phyloP scores from a whole-genome alignment of 2,797 vertebrate genomes.

The Myioborus miniatus region DNA sequence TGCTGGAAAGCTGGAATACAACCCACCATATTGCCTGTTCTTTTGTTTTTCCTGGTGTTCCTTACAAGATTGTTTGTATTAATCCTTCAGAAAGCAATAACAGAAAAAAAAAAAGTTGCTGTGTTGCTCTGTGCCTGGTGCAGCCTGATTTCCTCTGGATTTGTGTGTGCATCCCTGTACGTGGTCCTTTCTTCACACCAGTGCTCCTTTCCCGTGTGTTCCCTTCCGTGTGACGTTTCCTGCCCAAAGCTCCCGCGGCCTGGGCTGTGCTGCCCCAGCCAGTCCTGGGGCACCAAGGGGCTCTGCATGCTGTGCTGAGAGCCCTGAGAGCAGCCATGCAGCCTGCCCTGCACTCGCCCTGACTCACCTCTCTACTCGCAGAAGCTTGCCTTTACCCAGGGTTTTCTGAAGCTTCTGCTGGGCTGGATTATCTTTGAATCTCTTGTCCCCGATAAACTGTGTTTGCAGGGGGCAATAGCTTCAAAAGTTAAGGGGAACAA shows the following conservation, averaged over 20 bases:
- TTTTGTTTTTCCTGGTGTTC: background rate
- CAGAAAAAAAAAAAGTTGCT: background rate
- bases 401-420: background rate
- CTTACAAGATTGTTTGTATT: background rate
- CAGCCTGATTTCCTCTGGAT: background rate
- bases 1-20: background rate
- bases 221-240: background rate
- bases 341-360: background rate
- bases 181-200: background rate
- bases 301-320: background rate
- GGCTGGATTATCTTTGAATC: background rate
- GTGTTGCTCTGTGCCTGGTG: background rate
- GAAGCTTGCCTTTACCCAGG: background rate
- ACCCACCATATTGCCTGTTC: background rate
- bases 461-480: background rate
- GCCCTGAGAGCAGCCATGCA: background rate
- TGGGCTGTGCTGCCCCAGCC: background rate
- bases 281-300: rapidly evolving
- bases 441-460: background rate
- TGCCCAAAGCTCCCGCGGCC: background rate
- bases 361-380: background rate
- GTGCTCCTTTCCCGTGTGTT: background rate
- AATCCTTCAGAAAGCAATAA: background rate
- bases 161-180: background rate
- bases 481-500: background rate